Conservation (phyloP, 2,113 vertebrate genomes). For the Lipotes vexillifer region DNA sequence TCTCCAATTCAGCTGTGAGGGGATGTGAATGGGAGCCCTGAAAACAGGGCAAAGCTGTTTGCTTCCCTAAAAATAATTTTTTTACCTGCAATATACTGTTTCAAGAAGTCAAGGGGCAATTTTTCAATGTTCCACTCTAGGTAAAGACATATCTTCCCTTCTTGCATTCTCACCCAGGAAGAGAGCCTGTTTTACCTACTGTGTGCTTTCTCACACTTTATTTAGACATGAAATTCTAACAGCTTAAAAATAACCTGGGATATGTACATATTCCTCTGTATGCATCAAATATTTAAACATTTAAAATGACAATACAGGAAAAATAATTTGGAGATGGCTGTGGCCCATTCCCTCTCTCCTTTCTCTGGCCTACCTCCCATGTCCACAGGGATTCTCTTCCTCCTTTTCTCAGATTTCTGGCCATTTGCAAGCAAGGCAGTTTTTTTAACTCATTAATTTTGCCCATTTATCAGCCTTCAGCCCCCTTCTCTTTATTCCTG, state of each 20-base stretch:
- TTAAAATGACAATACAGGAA: neutral
- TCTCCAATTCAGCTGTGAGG: neutral
- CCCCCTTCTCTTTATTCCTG: neutral
- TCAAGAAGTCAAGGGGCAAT: neutral
- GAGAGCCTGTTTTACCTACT: neutral
- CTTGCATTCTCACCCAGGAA: neutral
- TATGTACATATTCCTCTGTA: neutral
- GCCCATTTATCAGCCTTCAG: neutral
- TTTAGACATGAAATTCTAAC: neutral
- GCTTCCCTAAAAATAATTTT: neutral
- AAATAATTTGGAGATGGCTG: neutral
- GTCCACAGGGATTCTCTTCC: neutral
- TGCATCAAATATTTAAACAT: neutral
- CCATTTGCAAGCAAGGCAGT: neutral
- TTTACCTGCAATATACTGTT: neutral
- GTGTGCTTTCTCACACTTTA: neutral
- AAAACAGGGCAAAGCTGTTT: neutral
- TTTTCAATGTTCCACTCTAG: neutral
- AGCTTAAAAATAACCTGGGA: neutral
- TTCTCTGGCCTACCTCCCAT: neutral
- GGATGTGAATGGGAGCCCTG: neutral
- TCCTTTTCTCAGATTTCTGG: neutral
- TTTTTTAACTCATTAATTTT: conserved; percentile 35
- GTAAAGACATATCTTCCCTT: neutral
- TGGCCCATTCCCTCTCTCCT: neutral